Evolutionary conservation across 2,797 vertebrate species (phyloP).

Genomic region (Peromyscus aztecus): DNA sequence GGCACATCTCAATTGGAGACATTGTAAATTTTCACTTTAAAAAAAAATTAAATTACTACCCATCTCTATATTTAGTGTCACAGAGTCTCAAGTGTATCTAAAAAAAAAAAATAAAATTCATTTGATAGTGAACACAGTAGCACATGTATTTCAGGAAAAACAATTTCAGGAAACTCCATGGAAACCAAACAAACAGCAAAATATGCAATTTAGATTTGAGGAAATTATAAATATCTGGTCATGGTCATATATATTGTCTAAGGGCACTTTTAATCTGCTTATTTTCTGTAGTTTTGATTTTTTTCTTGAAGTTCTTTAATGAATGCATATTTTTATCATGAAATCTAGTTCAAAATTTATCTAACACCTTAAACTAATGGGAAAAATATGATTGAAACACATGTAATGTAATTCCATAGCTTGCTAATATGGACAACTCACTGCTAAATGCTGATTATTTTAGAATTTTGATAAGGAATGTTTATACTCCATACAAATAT

Average conservation of each 20-base stretch:
- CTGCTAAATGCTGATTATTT: not conserved
- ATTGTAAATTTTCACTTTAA: not conserved
- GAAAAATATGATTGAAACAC: not conserved
- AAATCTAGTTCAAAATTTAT: conserved; percentile 23
- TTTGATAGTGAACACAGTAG: not conserved
- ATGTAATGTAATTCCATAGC: not conserved
- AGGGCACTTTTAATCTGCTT: not conserved
- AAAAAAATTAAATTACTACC: not conserved
- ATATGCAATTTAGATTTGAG: not conserved
- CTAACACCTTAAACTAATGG: not conserved
- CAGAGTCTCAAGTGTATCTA: not conserved
- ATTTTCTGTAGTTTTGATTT: conserved; percentile 1
- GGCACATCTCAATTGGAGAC: not conserved
- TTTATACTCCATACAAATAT: not conserved
- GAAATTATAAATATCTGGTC: not conserved
- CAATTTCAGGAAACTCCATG: not conserved
- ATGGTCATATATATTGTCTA: not conserved
- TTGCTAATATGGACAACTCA: not conserved
- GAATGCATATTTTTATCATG: not conserved
- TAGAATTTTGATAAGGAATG: not conserved
- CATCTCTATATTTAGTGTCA: not conserved
- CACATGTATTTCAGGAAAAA: not conserved
- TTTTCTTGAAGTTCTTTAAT: not conserved
- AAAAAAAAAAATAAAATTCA: not conserved
- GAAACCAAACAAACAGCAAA: not conserved